Evolutionary conservation across 23 tunicate species (phyloP), one percentile per base, ranked within the genome.

Genomic region (Clavelina lepadiformis): DNA sequence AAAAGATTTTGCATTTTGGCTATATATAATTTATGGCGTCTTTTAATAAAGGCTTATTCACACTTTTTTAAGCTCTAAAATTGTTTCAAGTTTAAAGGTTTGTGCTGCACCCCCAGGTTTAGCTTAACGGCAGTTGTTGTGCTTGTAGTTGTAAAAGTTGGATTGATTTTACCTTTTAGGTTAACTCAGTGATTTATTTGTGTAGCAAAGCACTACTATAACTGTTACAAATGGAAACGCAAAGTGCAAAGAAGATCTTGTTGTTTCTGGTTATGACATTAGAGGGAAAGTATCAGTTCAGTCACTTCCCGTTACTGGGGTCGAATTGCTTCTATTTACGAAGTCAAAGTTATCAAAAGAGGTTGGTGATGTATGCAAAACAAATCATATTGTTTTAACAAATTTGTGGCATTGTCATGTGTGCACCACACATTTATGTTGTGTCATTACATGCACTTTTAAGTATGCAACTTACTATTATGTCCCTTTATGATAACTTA

Each of bases 241-340:
- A 3, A 51, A 67, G 21, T 81, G 97, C 38, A 55, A 33, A 1
- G 51, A 63, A 13, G 58, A 80, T n/a, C 34, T 89, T 7, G 38
- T 89, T 1, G 91, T 89, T 11, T 75, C 85, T 8, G 97, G 97
- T 0, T 89, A 81, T 41, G 81, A 81, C 57, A 75, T 89, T 27
- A 69, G 64, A 1, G 97, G 97, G 0, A 38, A 57, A 44, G 91
- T 89, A 4, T 50, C 83, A 22, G 84, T 77, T 0, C 72, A 51
- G 28, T 28, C 55, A 2, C 75, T 64, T 7, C 97, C 97, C 25
- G 91, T 75, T 20, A 22, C 80, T 57, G 97, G 80, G 0, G 97
- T 89, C 8, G 73, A 89, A 0, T 52, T 89, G 28, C 70, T 89
- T 24, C 79, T 89, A 3, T 81, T 81, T 46, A 33, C 97, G 30